A percentile compares a stretch with the other conserved stretches of the same genome.
Evolutionary conservation across 2,797 vertebrate genomes (phyloP).

Genomic region (Rhinichthys osculus): DNA sequence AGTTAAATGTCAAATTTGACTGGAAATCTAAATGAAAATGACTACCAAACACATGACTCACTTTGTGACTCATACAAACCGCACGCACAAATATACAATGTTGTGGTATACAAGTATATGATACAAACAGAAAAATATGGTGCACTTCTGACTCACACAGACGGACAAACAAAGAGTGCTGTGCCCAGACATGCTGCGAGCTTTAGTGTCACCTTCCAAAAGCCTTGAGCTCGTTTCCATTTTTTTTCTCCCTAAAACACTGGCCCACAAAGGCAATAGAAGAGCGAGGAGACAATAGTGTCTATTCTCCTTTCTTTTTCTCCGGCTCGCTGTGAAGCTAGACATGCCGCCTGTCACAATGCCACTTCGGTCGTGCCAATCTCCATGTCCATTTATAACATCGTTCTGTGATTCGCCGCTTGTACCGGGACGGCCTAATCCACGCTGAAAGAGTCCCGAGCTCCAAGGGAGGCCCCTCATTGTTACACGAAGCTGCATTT

Average conservation of each 20-base stretch:
- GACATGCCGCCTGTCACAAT: constrained; percentile 29
- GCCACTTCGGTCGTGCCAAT: constrained; percentile 18
- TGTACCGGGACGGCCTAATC: constrained; percentile 8
- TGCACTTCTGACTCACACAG: constrained; percentile 15
- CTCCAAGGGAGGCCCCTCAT: constrained; percentile 24
- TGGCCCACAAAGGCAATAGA: neutral
- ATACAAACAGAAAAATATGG: constrained; percentile 26
- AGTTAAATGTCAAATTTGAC: neutral
- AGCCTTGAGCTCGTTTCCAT: constrained; percentile 33
- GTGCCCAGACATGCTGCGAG: constrained; percentile 41
- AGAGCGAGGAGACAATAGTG: constrained; percentile 24
- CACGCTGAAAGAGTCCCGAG: constrained; percentile 13
- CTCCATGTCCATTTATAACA: constrained; percentile 16
- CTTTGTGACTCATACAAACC: constrained; percentile 22
- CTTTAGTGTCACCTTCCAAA: constrained; percentile 36
- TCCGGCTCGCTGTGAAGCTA: neutral
- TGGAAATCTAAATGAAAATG: neutral
- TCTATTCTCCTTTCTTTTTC: constrained; percentile 33
- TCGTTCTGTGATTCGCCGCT: neutral
- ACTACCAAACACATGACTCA: constrained; percentile 4
- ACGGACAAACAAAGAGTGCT: neutral
- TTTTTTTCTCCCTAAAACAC: constrained; percentile 24
- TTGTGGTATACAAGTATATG: constrained; percentile 14
- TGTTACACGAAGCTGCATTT: constrained; percentile 22
- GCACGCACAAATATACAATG: neutral